phyloP scores from a whole-genome alignment of 2,888 invertebrate genomes.

The Andrena trimmerana region DNA sequence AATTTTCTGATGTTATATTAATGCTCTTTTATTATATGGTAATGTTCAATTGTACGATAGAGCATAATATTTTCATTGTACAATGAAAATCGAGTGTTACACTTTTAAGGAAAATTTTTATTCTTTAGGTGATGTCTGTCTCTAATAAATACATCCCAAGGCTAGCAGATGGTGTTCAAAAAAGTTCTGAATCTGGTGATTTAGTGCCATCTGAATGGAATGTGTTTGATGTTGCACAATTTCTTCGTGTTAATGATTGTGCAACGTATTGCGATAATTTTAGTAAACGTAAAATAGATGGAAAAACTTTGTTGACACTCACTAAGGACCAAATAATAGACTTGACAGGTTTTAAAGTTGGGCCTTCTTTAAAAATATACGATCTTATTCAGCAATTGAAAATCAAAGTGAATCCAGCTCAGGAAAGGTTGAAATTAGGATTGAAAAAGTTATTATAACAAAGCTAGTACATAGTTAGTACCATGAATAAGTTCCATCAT shows the following conservation, averaged over 20 bases:
- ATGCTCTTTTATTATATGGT: too few relatives aligned
- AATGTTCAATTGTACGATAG: background rate
- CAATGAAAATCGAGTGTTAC: constrained; percentile 1
- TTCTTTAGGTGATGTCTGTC: constrained; percentile 85
- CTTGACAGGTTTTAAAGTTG: constrained; percentile 96
- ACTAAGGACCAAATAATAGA: constrained; percentile 96
- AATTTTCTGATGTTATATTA: too few relatives aligned
- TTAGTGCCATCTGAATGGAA: constrained; percentile 91
- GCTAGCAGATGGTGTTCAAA: constrained; percentile 85
- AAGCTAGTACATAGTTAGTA: constrained; percentile 73
- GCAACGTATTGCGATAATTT: constrained; percentile 88
- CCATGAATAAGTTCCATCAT: constrained; percentile 71
- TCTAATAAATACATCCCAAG: constrained; percentile 87
- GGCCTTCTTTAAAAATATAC: constrained; percentile 96
- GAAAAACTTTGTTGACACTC: constrained; percentile 91
- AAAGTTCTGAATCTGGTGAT: constrained; percentile 86
- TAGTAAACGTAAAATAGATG: constrained; percentile 90
- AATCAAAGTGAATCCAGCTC: constrained; percentile 92
- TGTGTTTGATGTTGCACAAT: constrained; percentile 94
- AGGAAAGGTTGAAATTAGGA: constrained; percentile 89
- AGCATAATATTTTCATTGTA: background rate
- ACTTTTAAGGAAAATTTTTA: constrained; percentile 41
- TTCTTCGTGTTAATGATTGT: constrained; percentile 94
- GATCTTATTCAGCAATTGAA: constrained; percentile 97
- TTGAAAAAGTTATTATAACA: constrained; percentile 89